Conservation (phyloP, 1,140 invertebrate genomes). For the Dendroctonus valens region DNA sequence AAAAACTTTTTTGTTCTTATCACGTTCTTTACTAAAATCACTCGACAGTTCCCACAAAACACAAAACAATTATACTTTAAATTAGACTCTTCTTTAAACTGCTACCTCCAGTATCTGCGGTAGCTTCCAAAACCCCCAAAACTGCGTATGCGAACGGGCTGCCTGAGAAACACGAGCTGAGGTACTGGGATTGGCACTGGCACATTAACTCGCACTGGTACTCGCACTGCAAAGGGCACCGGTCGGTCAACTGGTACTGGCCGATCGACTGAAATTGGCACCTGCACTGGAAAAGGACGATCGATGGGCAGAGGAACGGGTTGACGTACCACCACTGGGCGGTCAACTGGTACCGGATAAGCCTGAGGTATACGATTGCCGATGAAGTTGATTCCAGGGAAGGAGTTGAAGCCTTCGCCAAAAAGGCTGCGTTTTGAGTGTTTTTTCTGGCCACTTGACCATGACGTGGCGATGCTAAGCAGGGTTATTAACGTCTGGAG, state of each 20-base stretch:
- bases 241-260: slow-evolving; percentile 22
- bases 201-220: slow-evolving; percentile 27
- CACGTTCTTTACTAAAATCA: too few species aligned
- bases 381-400: too few species aligned
- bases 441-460: too few species aligned
- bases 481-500: too few species aligned
- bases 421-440: too few species aligned
- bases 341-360: slow-evolving; percentile 15
- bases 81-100: too few species aligned
- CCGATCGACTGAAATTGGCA: slow-evolving; percentile 20
- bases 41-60: too few species aligned
- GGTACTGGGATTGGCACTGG: slow-evolving; percentile 26
- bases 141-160: slow-evolving; percentile 1
- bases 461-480: too few species aligned
- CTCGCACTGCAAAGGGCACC: slow-evolving; percentile 41
- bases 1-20: too few species aligned
- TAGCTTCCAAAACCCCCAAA: not conserved
- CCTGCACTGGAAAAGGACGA: slow-evolving; percentile 22
- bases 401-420: too few species aligned
- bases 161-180: slow-evolving; percentile 33
- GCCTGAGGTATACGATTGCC: not conserved
- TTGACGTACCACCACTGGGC: slow-evolving; percentile 34
- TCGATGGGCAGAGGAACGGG: slow-evolving; percentile 38
- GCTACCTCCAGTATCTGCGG: not conserved
- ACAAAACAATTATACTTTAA: too few species aligned